Conservation (phyloP, 2,113 vertebrate genomes). For the Indri indri region DNA sequence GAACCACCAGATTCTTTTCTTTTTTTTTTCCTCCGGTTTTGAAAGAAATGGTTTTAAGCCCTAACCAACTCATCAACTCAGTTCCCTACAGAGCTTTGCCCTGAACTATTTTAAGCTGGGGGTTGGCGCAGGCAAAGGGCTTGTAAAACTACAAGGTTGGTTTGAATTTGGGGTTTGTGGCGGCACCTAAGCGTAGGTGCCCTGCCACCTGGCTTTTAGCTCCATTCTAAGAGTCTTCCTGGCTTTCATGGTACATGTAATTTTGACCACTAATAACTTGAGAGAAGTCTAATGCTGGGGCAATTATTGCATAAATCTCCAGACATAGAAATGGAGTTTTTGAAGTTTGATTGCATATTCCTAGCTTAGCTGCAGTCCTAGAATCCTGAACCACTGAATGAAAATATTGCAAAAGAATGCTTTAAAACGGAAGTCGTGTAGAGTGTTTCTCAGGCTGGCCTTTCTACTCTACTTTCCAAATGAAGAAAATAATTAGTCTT, state of each 20-base stretch:
- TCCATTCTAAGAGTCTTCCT: slow-evolving; percentile 63
- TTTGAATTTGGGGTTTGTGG: slow-evolving; percentile 77
- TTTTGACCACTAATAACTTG: slow-evolving; percentile 76
- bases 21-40: slow-evolving; percentile 2
- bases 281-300: slow-evolving; percentile 56
- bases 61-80: slow-evolving; percentile 69
- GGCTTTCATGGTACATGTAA: slow-evolving; percentile 74
- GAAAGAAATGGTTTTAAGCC: slow-evolving; percentile 73
- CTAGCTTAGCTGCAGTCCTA: background rate
- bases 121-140: slow-evolving; percentile 39
- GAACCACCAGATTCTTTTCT: background rate
- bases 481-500: slow-evolving; percentile 75
- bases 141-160: slow-evolving; percentile 72
- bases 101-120: slow-evolving; percentile 69
- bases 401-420: slow-evolving; percentile 60
- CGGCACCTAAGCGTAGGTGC: slow-evolving; percentile 65
- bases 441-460: slow-evolving; percentile 35
- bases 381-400: slow-evolving; percentile 39
- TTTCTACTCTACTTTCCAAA: slow-evolving; percentile 62
- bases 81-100: slow-evolving; percentile 61
- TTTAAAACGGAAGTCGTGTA: slow-evolving; percentile 51
- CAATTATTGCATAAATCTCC: slow-evolving; percentile 69
- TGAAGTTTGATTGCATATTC: slow-evolving; percentile 55
- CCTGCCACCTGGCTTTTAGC: slow-evolving; percentile 73
- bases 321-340: slow-evolving; percentile 64